A percentile compares a stretch with the other conserved stretches of the same genome.
Conservation (phyloP, 2,113 vertebrate species). For the Regulus satrapa region DNA sequence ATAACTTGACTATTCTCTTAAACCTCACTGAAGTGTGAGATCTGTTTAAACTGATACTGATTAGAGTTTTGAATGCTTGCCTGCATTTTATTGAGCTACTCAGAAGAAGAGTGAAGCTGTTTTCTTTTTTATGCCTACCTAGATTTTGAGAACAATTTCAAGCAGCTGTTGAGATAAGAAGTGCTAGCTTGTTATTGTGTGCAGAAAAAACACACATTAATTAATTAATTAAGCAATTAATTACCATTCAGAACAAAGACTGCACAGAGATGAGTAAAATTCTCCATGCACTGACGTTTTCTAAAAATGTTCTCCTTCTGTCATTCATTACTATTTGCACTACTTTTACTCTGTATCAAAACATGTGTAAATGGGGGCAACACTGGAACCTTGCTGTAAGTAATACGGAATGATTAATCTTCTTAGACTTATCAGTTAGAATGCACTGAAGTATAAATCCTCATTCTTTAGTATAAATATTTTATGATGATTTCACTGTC, state of each 20-base stretch:
- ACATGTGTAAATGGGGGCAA: neutral
- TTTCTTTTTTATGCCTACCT: constrained; percentile 22
- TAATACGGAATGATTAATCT: neutral
- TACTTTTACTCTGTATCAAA: neutral
- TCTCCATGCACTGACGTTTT: neutral
- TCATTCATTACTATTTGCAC: constrained; percentile 1
- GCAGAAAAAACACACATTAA: neutral
- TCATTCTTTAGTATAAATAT: neutral
- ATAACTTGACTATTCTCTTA: neutral
- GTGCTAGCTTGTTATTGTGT: neutral
- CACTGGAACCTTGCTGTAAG: neutral
- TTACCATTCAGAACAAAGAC: constrained; percentile 20
- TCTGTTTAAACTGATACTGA: constrained; percentile 36
- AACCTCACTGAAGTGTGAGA: neutral
- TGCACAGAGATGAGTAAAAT: neutral
- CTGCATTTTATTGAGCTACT: neutral
- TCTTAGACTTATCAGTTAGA: neutral
- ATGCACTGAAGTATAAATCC: neutral
- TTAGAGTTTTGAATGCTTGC: neutral
- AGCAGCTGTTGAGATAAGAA: neutral
- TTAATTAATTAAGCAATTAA: constrained; percentile 28
- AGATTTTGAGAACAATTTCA: constrained; percentile 24
- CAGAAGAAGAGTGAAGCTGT: neutral
- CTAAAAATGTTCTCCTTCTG: neutral
- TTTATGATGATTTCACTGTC: neutral